These are phyloP conservation scores for Nephrotoma flavescens DNA, from an alignment of 2,888 invertebrate species.

Conservation along the genomic window DNA sequence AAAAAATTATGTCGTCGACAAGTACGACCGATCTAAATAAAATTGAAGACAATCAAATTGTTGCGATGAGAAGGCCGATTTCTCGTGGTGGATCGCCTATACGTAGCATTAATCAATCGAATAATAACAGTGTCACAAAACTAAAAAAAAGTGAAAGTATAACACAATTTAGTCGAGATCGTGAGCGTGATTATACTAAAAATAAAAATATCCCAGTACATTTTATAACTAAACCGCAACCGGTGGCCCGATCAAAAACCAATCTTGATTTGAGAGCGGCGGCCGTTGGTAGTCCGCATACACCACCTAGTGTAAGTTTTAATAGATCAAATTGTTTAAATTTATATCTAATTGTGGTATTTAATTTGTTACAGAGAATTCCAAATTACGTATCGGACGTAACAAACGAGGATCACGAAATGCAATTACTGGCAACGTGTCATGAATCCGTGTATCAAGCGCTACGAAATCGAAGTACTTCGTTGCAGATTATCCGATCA, in stretches of 20 bases:
- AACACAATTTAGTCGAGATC: constrained; percentile 8
- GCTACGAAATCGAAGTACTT: constrained; percentile 29
- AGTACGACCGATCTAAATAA: constrained; percentile 31
- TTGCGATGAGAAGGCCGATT: not conserved
- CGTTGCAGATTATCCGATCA: constrained; percentile 26
- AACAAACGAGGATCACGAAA: constrained; percentile 25
- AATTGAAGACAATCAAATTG: constrained; percentile 24
- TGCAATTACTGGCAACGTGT: constrained; percentile 25
- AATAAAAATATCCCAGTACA: constrained; percentile 26
- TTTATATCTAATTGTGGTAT: not conserved
- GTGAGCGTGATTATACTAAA: constrained; percentile 11
- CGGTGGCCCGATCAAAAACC: constrained; percentile 26
- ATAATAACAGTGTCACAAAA: constrained; percentile 4
- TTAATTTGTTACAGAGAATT: constrained; percentile 16
- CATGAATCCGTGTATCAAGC: constrained; percentile 30
- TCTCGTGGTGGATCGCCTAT: constrained; percentile 11
- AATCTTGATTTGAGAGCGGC: constrained; percentile 26
- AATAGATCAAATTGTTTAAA: not conserved
- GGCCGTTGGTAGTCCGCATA: constrained; percentile 7
- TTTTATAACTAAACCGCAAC: constrained; percentile 25
- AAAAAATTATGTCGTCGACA: constrained; percentile 17
- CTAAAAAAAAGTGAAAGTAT: constrained; percentile 7
- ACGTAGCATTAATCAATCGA: not conserved
- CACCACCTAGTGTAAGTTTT: constrained; percentile 10
- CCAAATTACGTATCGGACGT: constrained; percentile 15